Conservation (phyloP, 2,113 vertebrate genomes). For the Pelecanoides urinatrix region DNA sequence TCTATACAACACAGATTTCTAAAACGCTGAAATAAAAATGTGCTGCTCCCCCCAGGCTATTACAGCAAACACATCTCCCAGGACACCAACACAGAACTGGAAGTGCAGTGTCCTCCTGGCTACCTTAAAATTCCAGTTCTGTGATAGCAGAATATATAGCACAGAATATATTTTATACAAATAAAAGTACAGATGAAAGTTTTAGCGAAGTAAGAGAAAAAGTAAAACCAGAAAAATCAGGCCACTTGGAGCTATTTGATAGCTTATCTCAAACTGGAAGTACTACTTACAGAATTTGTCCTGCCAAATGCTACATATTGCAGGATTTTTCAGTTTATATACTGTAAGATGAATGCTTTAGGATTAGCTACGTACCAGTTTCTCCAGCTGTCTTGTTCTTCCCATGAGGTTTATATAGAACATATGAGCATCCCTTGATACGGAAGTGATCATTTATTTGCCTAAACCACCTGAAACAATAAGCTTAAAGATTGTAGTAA, state of each 20-base stretch:
- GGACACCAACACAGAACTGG: not conserved
- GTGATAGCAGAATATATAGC: not conserved
- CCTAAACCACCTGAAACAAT: constrained; percentile 91
- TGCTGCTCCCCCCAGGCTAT: not conserved
- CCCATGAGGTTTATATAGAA: constrained; percentile 96
- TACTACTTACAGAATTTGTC: not conserved
- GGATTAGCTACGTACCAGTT: constrained; percentile 80
- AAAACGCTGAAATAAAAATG: not conserved
- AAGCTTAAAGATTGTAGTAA: constrained; percentile 38
- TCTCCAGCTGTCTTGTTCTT: constrained; percentile 99
- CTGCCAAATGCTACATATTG: not conserved
- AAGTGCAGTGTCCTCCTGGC: not conserved
- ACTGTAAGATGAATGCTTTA: not conserved
- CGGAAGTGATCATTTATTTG: constrained; percentile 97
- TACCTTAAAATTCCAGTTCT: not conserved
- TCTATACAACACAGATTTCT: not conserved
- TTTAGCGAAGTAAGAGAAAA: not conserved
- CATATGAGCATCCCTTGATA: constrained; percentile 93
- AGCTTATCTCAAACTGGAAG: not conserved
- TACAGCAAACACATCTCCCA: not conserved
- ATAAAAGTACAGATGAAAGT: not conserved
- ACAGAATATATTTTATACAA: not conserved
- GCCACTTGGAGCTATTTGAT: not conserved
- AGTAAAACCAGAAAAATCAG: not conserved
- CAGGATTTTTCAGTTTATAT: not conserved